Evolutionary conservation across 2,797 vertebrate genomes (phyloP), one percentile per base, ranked within the genome.

Genomic region (Gallinago nigripennis): DNA sequence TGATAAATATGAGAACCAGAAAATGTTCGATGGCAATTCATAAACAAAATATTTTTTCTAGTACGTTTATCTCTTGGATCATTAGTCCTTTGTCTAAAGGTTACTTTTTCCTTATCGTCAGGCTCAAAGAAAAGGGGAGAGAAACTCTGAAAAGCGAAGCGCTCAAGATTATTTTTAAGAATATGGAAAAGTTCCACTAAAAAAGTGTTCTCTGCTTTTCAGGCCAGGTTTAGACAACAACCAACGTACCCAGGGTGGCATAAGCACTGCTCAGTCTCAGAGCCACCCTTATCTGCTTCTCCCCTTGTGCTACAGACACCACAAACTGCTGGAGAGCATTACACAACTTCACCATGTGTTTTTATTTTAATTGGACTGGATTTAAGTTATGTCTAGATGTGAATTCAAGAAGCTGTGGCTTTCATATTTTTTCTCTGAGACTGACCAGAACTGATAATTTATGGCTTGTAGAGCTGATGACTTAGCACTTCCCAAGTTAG

Each of bases 391-490:
- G 66, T 54, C 66, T 83, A 82, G 46, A 66, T 90, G 16, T 48
- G 50, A 48, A 69, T 91, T 95, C 68, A 82, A 64, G 76, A 83
- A 89, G 37, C 53, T 85, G 72, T 69, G 71, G 61, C 17, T 93
- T 95, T 95, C 68, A 16, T 78, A 54, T 37, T 82, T 92, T 90
- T 85, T 57, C 30, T 14, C 10, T 72, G 82, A 81, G 64, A 43
- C 31, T 91, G 88, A 91, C 57, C 71, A 86, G 65, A 80, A 87
- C 8, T 39, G 81, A 39, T 83, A 69, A 95, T 94, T 96, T 92
- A 54, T 35, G 37, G 65, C 79, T 61, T 27, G 19, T 37, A 35
- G 87, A 86, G 69, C 77, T 88, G 85, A 93, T 94, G 90, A 91
- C 65, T 90, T 88, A 31, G 88, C 92, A 73, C 48, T 92, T 94